Evolutionary conservation across 2,888 invertebrate genomes (phyloP).

Genomic region (Limnephilus lunatus): DNA sequence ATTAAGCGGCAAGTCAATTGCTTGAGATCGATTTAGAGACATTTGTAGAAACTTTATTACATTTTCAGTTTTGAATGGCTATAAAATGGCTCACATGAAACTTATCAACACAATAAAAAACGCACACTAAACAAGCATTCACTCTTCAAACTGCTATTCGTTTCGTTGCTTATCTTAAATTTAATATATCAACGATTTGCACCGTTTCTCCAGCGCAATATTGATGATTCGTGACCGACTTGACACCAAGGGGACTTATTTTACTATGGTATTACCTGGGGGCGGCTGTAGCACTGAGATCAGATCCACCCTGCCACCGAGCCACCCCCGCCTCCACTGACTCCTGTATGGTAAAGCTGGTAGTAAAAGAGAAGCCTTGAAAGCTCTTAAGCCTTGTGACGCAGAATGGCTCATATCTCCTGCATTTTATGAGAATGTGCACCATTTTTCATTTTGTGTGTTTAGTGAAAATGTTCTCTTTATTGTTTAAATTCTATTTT

Average conservation of each 20-base stretch:
- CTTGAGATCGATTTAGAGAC: no score
- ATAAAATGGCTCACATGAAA: no score
- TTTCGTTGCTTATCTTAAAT: background rate
- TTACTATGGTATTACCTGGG: constrained; percentile 33
- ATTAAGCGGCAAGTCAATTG: no score
- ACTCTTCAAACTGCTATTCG: background rate
- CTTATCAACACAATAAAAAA: background rate
- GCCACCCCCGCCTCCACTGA: background rate
- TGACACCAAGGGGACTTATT: background rate
- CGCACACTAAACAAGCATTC: background rate
- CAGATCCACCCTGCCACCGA: background rate
- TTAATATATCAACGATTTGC: background rate
- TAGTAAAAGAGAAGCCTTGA: constrained; percentile 39
- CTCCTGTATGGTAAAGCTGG: constrained; percentile 9
- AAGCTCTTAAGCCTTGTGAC: constrained; percentile 29
- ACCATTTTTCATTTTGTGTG: constrained; percentile 19
- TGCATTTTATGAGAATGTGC: constrained; percentile 14
- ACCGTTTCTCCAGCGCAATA: background rate
- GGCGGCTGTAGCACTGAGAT: constrained; percentile 3
- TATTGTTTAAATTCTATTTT: no score
- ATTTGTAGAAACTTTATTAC: no score
- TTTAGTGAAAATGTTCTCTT: no score
- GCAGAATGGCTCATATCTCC: constrained; percentile 13
- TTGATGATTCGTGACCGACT: constrained; percentile 29
- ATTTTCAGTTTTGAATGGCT: no score